A percentile compares a stretch with the other conserved stretches of the same genome.
Conservation (phyloP, 2,113 vertebrate genomes). For the Pangasianodon hypophthalmus region DNA sequence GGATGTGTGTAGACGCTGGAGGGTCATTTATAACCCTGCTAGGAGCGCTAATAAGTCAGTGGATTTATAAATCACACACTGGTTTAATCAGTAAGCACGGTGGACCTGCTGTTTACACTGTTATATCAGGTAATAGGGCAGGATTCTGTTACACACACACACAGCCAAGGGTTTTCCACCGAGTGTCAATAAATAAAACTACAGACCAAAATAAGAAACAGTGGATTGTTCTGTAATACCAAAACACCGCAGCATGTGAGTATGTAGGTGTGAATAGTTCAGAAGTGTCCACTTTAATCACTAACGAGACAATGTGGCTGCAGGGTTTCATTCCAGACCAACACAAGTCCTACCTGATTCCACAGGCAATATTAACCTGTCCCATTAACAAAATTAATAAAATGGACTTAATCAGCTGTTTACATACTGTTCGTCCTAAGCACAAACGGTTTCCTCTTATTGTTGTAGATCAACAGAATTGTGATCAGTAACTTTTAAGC, state of each 20-base stretch:
- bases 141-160: background rate
- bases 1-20: conserved; percentile 58
- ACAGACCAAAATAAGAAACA: background rate
- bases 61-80: conserved; percentile 75
- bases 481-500: background rate
- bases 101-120: conserved; percentile 56
- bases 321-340: background rate
- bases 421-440: background rate
- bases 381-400: background rate
- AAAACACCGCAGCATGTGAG: background rate
- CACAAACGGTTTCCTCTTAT: background rate
- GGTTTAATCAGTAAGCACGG: conserved; percentile 67
- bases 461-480: background rate
- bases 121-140: background rate
- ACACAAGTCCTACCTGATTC: background rate
- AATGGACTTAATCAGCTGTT: background rate
- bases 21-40: conserved; percentile 71
- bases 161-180: background rate
- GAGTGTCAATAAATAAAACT: background rate
- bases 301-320: background rate
- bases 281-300: background rate
- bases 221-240: background rate
- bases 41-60: conserved; percentile 67
- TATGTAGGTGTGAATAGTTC: background rate
- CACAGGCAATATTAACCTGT: background rate